Percentiles rank a stretch among this genome's conserved stretches.
phyloP scores from a whole-genome alignment of 2,888 invertebrate species.

The Eumerus sabulonum region DNA sequence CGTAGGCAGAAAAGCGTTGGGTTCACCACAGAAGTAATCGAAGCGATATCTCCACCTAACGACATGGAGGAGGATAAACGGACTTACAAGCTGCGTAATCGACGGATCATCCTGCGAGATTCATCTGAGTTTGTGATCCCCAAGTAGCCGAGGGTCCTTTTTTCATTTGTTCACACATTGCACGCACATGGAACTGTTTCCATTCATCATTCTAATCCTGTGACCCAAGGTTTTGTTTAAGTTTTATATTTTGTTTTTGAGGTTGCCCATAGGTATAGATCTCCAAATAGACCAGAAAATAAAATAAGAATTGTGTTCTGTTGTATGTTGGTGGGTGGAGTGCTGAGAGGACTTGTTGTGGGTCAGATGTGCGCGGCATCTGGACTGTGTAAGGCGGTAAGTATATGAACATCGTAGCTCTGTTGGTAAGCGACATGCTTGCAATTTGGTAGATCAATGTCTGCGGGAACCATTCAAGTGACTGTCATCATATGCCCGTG shows the following conservation, averaged over 20 bases:
- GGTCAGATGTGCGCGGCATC: too few relatives aligned
- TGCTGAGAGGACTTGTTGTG: too few relatives aligned
- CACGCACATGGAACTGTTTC: too few relatives aligned
- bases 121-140: slow-evolving; percentile 71
- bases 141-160: slow-evolving; percentile 20
- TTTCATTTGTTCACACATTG: too few relatives aligned
- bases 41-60: slow-evolving; percentile 31
- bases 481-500: too few relatives aligned
- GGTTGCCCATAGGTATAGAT: not conserved
- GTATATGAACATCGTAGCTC: too few relatives aligned
- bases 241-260: slow-evolving; percentile 2
- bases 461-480: too few relatives aligned
- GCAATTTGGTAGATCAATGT: too few relatives aligned
- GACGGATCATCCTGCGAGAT: slow-evolving; percentile 70
- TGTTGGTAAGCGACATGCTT: too few relatives aligned
- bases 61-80: slow-evolving; percentile 50
- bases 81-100: slow-evolving; percentile 70
- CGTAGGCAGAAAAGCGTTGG: slow-evolving; percentile 71
- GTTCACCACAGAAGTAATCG: slow-evolving; percentile 71
- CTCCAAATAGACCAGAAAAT: not conserved
- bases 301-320: slow-evolving; percentile 7
- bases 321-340: too few relatives aligned
- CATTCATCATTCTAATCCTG: too few relatives aligned
- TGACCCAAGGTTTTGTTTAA: not conserved
- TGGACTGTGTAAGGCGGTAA: too few relatives aligned